Percentiles rank a stretch among this genome's conserved stretches.
Conservation (phyloP, 2,113 vertebrate species). For the Mugil cephalus region DNA sequence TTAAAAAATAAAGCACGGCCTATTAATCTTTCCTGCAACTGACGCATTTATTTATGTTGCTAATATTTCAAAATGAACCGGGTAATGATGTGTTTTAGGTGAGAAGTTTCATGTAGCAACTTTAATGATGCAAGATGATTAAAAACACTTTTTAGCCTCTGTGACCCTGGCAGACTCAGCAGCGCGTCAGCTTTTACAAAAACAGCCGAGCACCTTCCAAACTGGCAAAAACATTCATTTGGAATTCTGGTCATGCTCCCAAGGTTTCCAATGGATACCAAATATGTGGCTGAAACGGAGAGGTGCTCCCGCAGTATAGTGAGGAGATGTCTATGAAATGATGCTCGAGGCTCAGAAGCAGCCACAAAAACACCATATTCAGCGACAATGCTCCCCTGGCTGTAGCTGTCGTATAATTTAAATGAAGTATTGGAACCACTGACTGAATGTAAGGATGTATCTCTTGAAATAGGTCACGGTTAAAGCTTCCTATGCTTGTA, state of each 20-base stretch:
- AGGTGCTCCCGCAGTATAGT: not conserved
- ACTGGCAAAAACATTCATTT: conserved; percentile 4
- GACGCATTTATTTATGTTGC: conserved; percentile 25
- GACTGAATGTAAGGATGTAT: not conserved
- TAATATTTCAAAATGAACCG: conserved; percentile 5
- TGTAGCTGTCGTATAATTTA: not conserved
- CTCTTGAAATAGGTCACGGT: no score
- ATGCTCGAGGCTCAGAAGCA: not conserved
- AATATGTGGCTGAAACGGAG: conserved; percentile 5
- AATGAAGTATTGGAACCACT: not conserved
- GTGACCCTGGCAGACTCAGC: conserved; percentile 22
- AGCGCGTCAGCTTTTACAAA: conserved; percentile 27
- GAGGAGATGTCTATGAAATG: conserved; percentile 6
- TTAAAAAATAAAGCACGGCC: conserved; percentile 14
- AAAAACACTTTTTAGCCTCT: conserved; percentile 38
- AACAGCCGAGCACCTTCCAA: conserved; percentile 22
- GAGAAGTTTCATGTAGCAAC: conserved; percentile 19
- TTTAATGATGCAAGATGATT: conserved; percentile 42
- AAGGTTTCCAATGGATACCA: conserved; percentile 12
- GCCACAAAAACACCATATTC: not conserved
- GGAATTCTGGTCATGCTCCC: conserved; percentile 9
- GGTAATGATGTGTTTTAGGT: conserved; percentile 34
- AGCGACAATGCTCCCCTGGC: not conserved
- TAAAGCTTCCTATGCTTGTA: no score
- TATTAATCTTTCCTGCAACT: conserved; percentile 8